These are phyloP conservation scores for Macrophya annulata DNA, from an alignment of 2,888 invertebrate genomes.

Conservation along the genomic window DNA sequence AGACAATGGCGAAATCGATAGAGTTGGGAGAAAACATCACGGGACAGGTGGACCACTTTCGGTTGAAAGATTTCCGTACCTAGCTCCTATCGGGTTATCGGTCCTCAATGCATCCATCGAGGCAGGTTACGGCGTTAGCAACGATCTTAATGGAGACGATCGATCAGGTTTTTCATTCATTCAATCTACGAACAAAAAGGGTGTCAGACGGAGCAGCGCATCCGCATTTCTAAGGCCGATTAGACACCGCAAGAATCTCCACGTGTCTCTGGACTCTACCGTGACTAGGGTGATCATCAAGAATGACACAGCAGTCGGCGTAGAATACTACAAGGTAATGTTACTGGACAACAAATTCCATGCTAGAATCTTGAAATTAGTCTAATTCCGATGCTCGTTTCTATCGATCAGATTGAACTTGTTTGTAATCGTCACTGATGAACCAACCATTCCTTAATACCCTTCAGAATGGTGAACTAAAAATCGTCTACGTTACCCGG, in stretches of 20 bases:
- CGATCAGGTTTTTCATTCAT: constrained; percentile 85
- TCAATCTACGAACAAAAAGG: constrained; percentile 84
- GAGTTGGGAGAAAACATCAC: constrained; percentile 85
- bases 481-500: constrained; percentile 64
- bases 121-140: constrained; percentile 83
- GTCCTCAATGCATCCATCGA: constrained; percentile 84
- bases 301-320: constrained; percentile 81
- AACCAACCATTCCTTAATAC: neutral
- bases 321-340: constrained; percentile 81
- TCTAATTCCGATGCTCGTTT: constrained; percentile 68
- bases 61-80: constrained; percentile 85
- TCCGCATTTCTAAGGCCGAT: constrained; percentile 84
- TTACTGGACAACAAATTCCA: neutral
- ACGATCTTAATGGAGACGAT: constrained; percentile 80
- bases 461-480: constrained; percentile 63
- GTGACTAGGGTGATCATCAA: constrained; percentile 82
- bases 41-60: constrained; percentile 84
- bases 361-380: neutral
- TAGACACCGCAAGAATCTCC: constrained; percentile 82
- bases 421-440: neutral
- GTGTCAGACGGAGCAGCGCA: constrained; percentile 84
- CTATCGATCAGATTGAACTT: neutral
- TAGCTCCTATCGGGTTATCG: constrained; percentile 84
- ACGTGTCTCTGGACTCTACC: constrained; percentile 84
- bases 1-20: neutral